These are phyloP conservation scores for Rhinolophus ferrumequinum DNA, from an alignment of 2,113 vertebrate genomes.

Conservation along the genomic window DNA sequence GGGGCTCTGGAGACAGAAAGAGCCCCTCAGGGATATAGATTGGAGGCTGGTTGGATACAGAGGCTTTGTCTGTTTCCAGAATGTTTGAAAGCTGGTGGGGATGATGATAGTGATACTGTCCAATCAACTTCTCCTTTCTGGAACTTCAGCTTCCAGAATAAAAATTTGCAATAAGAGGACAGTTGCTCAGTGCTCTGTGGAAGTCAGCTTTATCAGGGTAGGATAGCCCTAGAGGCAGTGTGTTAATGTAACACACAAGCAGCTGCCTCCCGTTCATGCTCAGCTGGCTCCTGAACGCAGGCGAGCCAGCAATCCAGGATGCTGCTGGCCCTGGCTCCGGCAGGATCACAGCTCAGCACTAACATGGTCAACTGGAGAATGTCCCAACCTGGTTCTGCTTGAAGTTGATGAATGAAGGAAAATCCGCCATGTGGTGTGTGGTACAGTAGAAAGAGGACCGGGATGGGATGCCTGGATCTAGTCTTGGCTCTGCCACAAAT, in stretches of 20 bases:
- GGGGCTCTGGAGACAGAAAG: background rate
- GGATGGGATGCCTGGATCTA: background rate
- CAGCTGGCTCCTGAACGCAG: background rate
- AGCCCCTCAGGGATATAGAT: background rate
- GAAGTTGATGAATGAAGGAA: background rate
- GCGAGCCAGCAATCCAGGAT: rapidly evolving
- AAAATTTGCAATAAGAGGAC: background rate
- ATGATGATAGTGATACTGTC: background rate
- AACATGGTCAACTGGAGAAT: background rate
- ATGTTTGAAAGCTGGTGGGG: background rate
- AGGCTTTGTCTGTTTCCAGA: background rate
- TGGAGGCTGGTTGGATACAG: background rate
- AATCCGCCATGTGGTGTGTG: background rate
- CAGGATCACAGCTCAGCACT: background rate
- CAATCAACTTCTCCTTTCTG: background rate
- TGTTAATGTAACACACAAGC: rapidly evolving
- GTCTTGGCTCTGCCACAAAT: background rate
- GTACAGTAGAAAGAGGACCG: background rate
- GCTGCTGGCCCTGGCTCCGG: background rate
- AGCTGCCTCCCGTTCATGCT: background rate
- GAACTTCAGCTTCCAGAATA: background rate
- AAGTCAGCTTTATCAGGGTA: background rate
- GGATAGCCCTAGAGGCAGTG: no score
- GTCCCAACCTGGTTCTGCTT: background rate
- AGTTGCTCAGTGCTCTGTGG: background rate